Percentiles rank a stretch among this genome's conserved stretches.
These are phyloP conservation scores for Pagrus major DNA, from an alignment of 2,113 vertebrate species.

Conservation along the genomic window DNA sequence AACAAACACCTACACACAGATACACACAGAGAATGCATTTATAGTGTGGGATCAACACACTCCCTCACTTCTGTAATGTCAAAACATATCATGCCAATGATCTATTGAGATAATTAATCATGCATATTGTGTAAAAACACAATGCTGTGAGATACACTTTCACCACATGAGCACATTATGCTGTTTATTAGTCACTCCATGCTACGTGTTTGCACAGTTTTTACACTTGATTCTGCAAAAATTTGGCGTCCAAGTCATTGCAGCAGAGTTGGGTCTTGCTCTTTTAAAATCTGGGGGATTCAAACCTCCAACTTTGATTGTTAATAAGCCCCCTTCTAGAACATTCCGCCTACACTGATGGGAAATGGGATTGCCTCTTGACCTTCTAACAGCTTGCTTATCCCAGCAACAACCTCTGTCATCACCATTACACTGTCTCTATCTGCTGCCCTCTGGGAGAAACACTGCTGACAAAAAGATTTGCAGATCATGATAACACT, in stretches of 20 bases:
- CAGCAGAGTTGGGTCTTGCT: neutral
- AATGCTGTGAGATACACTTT: neutral
- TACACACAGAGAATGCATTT: neutral
- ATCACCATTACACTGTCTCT: conserved; percentile 28
- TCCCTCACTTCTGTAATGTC: neutral
- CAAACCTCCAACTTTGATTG: neutral
- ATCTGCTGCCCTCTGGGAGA: conserved; percentile 32
- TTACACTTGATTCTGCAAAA: neutral
- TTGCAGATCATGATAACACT: conserved; percentile 21
- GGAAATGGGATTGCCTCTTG: conserved; percentile 49
- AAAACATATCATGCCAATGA: conserved; percentile 20
- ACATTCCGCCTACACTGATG: conserved; percentile 2
- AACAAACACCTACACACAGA: conserved; percentile 3
- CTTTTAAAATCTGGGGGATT: neutral
- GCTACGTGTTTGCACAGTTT: neutral
- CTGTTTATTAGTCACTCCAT: neutral
- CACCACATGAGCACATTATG: neutral
- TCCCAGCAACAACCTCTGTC: conserved; percentile 42
- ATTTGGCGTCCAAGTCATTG: neutral
- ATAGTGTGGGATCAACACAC: neutral
- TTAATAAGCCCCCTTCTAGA: conserved; percentile 22
- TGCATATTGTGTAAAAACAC: neutral
- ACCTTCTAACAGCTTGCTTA: conserved; percentile 46
- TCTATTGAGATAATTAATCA: conserved; percentile 8
- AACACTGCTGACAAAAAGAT: conserved; percentile 50